A percentile compares a stretch with the other conserved stretches of the same genome.
phyloP scores from a whole-genome alignment of 2,888 invertebrate species.

The Auanema sp. region DNA sequence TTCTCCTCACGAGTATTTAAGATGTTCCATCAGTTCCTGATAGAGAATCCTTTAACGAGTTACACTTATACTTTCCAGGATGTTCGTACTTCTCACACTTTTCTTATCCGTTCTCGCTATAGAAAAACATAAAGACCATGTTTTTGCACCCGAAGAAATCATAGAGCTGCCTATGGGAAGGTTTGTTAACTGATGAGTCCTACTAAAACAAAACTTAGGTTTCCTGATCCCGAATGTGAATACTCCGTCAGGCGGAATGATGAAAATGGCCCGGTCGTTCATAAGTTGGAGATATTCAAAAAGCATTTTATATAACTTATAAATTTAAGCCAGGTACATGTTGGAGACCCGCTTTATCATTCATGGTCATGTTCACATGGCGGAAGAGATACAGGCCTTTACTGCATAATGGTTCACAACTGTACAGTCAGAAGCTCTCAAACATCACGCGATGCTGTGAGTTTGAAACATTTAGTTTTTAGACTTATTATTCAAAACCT shows the following conservation, averaged over 20 bases:
- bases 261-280: slow-evolving; percentile 15
- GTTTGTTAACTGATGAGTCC: slow-evolving; percentile 21
- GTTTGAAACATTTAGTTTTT: not conserved
- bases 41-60: no score
- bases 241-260: slow-evolving; percentile 49
- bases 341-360: slow-evolving; percentile 39
- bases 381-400: slow-evolving; percentile 39
- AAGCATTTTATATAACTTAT: slow-evolving; percentile 3
- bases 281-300: slow-evolving; percentile 9
- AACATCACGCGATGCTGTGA: not conserved
- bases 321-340: slow-evolving; percentile 28
- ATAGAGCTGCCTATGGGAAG: slow-evolving; percentile 56
- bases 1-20: no score
- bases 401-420: slow-evolving; percentile 62
- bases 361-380: slow-evolving; percentile 55
- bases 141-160: slow-evolving; percentile 39
- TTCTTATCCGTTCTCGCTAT: not conserved
- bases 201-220: slow-evolving; percentile 19
- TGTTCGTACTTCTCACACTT: not conserved
- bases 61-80: not conserved
- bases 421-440: slow-evolving; percentile 52
- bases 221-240: slow-evolving; percentile 55
- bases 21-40: no score
- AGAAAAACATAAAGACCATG: slow-evolving; percentile 11
- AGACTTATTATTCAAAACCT: not conserved